Percentiles rank a stretch among this genome's conserved stretches.
Conservation (phyloP, 2,113 vertebrate genomes). For the Probosciger aterrimus region DNA sequence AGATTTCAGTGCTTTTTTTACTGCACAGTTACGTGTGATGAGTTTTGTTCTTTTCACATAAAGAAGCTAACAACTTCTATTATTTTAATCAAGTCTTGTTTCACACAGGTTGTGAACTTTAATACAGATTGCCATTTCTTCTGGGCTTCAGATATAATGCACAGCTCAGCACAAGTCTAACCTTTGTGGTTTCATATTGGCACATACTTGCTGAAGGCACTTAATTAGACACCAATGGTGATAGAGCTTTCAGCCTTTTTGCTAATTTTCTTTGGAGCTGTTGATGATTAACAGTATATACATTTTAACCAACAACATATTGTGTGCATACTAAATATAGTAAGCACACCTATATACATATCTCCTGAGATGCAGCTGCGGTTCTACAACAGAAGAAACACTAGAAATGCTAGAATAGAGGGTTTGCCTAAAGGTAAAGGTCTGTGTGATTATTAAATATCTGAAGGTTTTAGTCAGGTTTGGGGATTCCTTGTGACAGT, state of each 20-base stretch:
- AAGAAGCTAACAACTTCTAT: conserved; percentile 38
- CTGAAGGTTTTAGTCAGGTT: background rate
- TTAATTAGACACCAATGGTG: background rate
- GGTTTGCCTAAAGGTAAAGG: background rate
- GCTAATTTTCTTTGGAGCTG: background rate
- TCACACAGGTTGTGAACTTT: conserved; percentile 23
- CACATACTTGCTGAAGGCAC: background rate
- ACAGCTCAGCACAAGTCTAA: conserved; percentile 7
- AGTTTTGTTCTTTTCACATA: conserved; percentile 23
- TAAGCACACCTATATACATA: background rate
- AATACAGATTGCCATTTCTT: conserved; percentile 1
- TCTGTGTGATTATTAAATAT: background rate
- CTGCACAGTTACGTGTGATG: background rate
- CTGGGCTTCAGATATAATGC: background rate
- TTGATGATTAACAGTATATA: background rate
- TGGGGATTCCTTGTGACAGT: background rate
- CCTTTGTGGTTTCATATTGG: background rate
- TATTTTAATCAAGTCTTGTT: conserved; percentile 51
- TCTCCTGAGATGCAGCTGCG: background rate
- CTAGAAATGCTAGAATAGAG: background rate
- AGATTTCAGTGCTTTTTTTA: background rate
- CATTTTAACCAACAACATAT: background rate
- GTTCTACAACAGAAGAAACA: background rate
- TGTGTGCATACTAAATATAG: background rate
- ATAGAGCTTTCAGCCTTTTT: background rate